phyloP scores from a whole-genome alignment of 2,888 invertebrate species.

The Atethmia centrago region DNA sequence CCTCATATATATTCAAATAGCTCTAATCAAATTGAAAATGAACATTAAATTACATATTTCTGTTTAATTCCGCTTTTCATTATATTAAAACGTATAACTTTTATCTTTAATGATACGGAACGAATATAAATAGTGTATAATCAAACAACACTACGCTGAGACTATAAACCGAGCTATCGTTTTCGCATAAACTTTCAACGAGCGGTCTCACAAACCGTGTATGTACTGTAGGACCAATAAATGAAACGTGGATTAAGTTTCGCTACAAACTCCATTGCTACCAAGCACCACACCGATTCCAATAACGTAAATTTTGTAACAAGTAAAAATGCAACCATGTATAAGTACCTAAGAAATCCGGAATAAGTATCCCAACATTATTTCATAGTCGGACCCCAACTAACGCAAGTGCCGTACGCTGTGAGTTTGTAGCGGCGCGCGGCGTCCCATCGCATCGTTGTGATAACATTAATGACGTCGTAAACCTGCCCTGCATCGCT shows the following conservation, averaged over 20 bases:
- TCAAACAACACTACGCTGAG: constrained; percentile 45
- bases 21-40: constrained; percentile 56
- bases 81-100: constrained; percentile 59
- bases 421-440: constrained; percentile 74
- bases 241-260: constrained; percentile 42
- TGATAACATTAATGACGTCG: constrained; percentile 89
- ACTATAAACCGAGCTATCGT: constrained; percentile 55
- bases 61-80: constrained; percentile 45
- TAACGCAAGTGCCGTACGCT: constrained; percentile 69
- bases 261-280: constrained; percentile 41
- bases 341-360: constrained; percentile 33
- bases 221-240: constrained; percentile 31
- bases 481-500: constrained; percentile 81
- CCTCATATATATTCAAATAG: constrained; percentile 52
- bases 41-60: constrained; percentile 56
- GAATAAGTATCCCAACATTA: constrained; percentile 55
- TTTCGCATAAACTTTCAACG: constrained; percentile 57
- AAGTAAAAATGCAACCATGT: constrained; percentile 46
- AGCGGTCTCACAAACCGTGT: constrained; percentile 35
- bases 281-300: not conserved
- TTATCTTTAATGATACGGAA: constrained; percentile 62
- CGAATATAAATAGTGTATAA: constrained; percentile 66
- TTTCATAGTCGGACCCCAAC: constrained; percentile 59
- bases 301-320: constrained; percentile 20
- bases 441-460: constrained; percentile 70